These are phyloP conservation scores for Recurvirostra avosetta DNA, from an alignment of 2,113 vertebrate species.

Conservation along the genomic window DNA sequence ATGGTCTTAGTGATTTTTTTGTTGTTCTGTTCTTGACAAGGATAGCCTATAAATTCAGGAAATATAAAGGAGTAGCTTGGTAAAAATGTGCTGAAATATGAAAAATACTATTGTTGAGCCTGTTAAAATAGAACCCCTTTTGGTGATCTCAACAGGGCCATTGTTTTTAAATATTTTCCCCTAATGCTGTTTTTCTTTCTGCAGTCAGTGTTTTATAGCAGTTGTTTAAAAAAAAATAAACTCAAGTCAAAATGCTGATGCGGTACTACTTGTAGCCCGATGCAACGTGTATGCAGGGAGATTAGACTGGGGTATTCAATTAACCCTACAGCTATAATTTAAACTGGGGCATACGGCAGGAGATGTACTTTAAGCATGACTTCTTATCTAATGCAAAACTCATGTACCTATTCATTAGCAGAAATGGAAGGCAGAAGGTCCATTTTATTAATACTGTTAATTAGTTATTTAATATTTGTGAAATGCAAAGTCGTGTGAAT, in stretches of 20 bases:
- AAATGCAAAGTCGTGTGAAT: neutral
- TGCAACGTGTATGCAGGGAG: neutral
- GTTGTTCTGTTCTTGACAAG: neutral
- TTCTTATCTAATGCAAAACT: neutral
- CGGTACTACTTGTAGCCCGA: neutral
- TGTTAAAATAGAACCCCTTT: neutral
- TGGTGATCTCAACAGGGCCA: neutral
- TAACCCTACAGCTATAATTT: conserved; percentile 8
- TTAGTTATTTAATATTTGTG: neutral
- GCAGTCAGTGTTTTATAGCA: neutral
- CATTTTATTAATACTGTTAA: neutral
- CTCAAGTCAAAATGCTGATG: conserved; percentile 10
- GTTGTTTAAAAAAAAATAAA: neutral
- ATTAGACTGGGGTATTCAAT: neutral
- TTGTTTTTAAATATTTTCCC: neutral
- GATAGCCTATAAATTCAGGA: neutral
- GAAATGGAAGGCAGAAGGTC: neutral
- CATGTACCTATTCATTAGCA: neutral
- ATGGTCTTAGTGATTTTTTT: neutral
- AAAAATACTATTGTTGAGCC: neutral
- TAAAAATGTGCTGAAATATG: neutral
- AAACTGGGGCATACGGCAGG: neutral
- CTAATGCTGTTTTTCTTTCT: neutral
- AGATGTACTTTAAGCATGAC: neutral
- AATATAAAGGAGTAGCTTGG: neutral